Evolutionary conservation across 1,140 invertebrate species (phyloP).

Genomic region (Centruroides vittatus): DNA sequence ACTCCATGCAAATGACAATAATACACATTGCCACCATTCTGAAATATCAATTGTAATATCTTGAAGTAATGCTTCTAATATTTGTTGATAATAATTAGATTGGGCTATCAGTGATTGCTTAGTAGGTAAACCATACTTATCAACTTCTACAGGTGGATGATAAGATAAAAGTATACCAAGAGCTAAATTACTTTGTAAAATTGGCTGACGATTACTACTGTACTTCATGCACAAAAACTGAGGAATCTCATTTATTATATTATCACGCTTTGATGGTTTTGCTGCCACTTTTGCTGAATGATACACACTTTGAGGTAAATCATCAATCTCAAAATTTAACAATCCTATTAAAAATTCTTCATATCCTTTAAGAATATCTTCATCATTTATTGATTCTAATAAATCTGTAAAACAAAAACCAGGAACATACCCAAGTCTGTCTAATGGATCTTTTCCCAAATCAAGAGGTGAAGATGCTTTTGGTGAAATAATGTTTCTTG

Average conservation of each 20-base stretch:
- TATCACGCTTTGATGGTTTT: constrained; percentile 4
- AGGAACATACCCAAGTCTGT: constrained; percentile 8
- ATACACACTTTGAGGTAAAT: constrained; percentile 11
- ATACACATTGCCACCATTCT: constrained; percentile 9
- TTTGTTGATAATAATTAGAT: constrained; percentile 7
- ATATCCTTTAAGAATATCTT: constrained; percentile 7
- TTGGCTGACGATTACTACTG: neutral
- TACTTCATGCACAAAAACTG: constrained; percentile 4
- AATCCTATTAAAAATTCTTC: constrained; percentile 4
- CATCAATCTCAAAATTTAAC: constrained; percentile 4
- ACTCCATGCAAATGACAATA: constrained; percentile 7
- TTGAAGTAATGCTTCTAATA: constrained; percentile 3
- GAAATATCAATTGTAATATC: constrained; percentile 8
- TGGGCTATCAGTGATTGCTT: constrained; percentile 6
- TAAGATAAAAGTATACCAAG: constrained; percentile 10
- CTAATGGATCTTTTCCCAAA: constrained; percentile 12
- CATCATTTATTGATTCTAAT: constrained; percentile 6
- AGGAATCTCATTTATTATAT: constrained; percentile 8
- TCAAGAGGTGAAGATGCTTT: constrained; percentile 13
- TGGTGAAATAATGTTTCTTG: constrained; percentile 2
- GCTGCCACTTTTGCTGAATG: constrained; percentile 3
- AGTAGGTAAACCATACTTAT: constrained; percentile 9
- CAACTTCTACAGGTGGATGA: constrained; percentile 11
- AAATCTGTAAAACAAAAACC: constrained; percentile 13
- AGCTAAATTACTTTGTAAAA: too few species aligned